These are phyloP conservation scores for Furcula furcula DNA, from an alignment of 2,888 invertebrate genomes.

Conservation along the genomic window DNA sequence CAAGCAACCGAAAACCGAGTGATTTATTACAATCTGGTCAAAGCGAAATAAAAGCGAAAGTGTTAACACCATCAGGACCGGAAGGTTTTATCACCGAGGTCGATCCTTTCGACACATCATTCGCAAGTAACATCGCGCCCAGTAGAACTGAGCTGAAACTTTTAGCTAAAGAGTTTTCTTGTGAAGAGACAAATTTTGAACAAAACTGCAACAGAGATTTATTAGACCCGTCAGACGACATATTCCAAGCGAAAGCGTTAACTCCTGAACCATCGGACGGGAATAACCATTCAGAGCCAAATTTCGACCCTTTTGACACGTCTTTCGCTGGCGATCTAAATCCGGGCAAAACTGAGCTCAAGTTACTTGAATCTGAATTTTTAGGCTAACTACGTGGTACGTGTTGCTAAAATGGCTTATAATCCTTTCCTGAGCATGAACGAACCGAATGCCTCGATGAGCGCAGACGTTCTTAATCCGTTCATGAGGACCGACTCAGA, in stretches of 20 bases:
- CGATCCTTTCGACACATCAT: conserved; percentile 95
- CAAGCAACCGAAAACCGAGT: conserved; percentile 46
- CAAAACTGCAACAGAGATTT: conserved; percentile 66
- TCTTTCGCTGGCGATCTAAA: conserved; percentile 88
- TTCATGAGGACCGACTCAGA: conserved; percentile 83
- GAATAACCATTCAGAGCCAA: conserved; percentile 48
- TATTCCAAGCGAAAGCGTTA: conserved; percentile 86
- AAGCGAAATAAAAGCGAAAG: conserved; percentile 78
- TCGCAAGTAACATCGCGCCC: conserved; percentile 88
- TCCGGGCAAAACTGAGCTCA: conserved; percentile 89
- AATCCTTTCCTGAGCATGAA: conserved; percentile 91
- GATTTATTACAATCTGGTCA: conserved; percentile 59
- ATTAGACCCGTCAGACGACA: conserved; percentile 76
- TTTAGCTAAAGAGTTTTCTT: conserved; percentile 88
- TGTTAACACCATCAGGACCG: conserved; percentile 80
- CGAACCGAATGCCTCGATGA: conserved; percentile 80
- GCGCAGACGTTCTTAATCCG: conserved; percentile 83
- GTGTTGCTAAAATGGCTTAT: conserved; percentile 84
- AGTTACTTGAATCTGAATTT: conserved; percentile 89
- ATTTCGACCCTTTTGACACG: conserved; percentile 92
- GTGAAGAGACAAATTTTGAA: conserved; percentile 54
- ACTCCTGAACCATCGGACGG: conserved; percentile 83
- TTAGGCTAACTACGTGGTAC: too few relatives aligned
- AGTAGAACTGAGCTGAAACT: conserved; percentile 90
- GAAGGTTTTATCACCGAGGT: conserved; percentile 67